Conservation (phyloP, 2,797 vertebrate genomes). For the Podarcis lilfordi region DNA sequence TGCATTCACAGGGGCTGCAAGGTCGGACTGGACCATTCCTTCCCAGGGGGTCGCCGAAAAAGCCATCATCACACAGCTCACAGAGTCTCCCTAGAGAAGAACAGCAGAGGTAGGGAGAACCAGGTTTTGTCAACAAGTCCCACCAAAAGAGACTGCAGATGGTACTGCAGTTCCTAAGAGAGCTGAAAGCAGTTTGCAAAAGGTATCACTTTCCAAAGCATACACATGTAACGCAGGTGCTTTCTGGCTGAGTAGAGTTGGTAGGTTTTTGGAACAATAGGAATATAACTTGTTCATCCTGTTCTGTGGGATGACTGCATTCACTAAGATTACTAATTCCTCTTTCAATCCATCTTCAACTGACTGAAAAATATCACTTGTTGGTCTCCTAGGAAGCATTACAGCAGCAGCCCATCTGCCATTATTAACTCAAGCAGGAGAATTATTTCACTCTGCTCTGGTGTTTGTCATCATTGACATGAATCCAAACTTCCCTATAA, state of each 20-base stretch:
- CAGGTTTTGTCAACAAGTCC: too few species aligned
- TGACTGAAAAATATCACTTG: background rate
- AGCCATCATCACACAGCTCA: constrained; percentile 91
- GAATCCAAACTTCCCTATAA: background rate
- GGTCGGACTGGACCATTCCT: constrained; percentile 69
- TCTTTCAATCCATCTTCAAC: background rate
- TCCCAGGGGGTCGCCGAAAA: constrained; percentile 90
- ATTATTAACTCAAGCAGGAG: background rate
- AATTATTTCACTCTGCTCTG: background rate
- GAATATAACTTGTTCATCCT: background rate
- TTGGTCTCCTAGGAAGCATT: background rate
- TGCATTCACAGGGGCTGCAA: constrained; percentile 87
- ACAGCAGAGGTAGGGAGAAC: fast-evolving
- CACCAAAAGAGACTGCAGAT: background rate
- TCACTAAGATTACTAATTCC: too few species aligned
- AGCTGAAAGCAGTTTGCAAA: background rate
- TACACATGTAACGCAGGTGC: too few species aligned
- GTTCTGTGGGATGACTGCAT: background rate
- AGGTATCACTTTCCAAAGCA: background rate
- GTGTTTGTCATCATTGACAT: background rate
- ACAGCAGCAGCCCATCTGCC: background rate
- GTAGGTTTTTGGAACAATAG: background rate
- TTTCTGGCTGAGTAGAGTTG: background rate
- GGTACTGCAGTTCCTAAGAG: too few species aligned
- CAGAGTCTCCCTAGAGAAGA: constrained; percentile 84